A percentile compares a stretch with the other conserved stretches of the same genome.
Conservation (phyloP, 1,140 invertebrate species). For the Papilio dardanus region DNA sequence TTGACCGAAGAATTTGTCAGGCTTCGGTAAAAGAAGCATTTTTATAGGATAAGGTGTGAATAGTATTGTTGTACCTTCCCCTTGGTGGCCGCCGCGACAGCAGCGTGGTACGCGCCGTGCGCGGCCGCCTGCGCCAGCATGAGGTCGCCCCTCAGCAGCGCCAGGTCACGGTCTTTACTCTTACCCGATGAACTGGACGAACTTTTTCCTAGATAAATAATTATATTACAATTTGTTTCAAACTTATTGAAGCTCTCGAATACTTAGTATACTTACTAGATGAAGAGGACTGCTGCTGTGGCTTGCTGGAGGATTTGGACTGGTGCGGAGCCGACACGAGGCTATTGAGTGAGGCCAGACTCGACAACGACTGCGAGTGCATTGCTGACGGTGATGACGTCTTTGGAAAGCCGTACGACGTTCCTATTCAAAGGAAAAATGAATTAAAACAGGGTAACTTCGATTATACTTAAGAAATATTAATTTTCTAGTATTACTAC, state of each 20-base stretch:
- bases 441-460: too few species aligned
- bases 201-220: slow-evolving; percentile 62
- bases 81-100: slow-evolving; percentile 71
- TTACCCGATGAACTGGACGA: slow-evolving; percentile 57
- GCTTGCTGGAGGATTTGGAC: slow-evolving; percentile 55
- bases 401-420: slow-evolving; percentile 79
- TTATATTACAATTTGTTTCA: slow-evolving; percentile 12
- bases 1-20: too few species aligned
- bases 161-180: slow-evolving; percentile 70
- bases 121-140: slow-evolving; percentile 74
- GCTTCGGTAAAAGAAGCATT: too few species aligned
- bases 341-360: slow-evolving; percentile 70
- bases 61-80: slow-evolving; percentile 74
- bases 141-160: slow-evolving; percentile 70
- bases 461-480: too few species aligned
- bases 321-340: slow-evolving; percentile 73
- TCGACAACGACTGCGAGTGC: slow-evolving; percentile 69
- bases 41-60: not conserved
- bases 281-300: slow-evolving; percentile 47
- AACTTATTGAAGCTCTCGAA: too few species aligned
- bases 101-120: slow-evolving; percentile 76
- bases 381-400: slow-evolving; percentile 78
- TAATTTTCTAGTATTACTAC: too few species aligned
- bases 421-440: slow-evolving; percentile 61
- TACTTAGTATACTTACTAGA: slow-evolving; percentile 56